Evolutionary conservation across 2,113 vertebrate species (phyloP).

Genomic region (Etheostoma cragini): DNA sequence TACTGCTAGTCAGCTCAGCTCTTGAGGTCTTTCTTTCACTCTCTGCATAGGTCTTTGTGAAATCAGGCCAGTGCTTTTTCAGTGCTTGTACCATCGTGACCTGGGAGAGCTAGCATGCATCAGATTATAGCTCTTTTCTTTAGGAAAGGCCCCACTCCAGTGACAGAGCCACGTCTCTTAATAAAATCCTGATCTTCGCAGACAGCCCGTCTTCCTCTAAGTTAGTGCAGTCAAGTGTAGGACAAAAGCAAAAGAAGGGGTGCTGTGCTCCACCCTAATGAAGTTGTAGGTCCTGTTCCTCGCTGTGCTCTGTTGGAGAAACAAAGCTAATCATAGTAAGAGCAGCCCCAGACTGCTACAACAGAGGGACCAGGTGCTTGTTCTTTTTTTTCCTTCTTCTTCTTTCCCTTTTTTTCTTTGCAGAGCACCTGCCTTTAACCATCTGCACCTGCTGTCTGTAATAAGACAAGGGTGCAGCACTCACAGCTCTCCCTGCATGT

Average conservation of each 20-base stretch:
- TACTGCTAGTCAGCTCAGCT: constrained; percentile 51
- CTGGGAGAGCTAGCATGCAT: constrained; percentile 17
- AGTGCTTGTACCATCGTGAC: constrained; percentile 1
- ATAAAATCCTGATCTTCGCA: constrained; percentile 44
- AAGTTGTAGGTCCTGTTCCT: constrained; percentile 79
- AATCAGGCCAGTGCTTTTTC: constrained; percentile 31
- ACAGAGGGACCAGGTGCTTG: constrained; percentile 79
- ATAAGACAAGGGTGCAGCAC: constrained; percentile 66
- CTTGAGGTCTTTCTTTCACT: constrained; percentile 15
- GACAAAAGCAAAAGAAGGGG: constrained; percentile 51
- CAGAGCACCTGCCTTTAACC: constrained; percentile 77
- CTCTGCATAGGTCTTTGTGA: not conserved
- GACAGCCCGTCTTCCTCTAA: constrained; percentile 24
- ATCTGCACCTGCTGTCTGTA: constrained; percentile 81
- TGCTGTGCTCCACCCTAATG: constrained; percentile 68
- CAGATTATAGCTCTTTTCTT: constrained; percentile 52
- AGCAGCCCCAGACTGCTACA: constrained; percentile 68
- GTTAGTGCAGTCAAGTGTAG: constrained; percentile 65
- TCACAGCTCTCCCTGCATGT: constrained; percentile 43
- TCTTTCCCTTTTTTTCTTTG: constrained; percentile 25
- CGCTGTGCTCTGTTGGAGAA: constrained; percentile 76
- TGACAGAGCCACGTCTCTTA: not conserved
- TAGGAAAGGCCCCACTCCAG: constrained; percentile 6
- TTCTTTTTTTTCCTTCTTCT: constrained; percentile 23
- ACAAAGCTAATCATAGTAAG: constrained; percentile 79